Base-by-base conservation (phyloP, 2,797 vertebrate species). In the Phaenicophaeus curvirostris region DNA sequence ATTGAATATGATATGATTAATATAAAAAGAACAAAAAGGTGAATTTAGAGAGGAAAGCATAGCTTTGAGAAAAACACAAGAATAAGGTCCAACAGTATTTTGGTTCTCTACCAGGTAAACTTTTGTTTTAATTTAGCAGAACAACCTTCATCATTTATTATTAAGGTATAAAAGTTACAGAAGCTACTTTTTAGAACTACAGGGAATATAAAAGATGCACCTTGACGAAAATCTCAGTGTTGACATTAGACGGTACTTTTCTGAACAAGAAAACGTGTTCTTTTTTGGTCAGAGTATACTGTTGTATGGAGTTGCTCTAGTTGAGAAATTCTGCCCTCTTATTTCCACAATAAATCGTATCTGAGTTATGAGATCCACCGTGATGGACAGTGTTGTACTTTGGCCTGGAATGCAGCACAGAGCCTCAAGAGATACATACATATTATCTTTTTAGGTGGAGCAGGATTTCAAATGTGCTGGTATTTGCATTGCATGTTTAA, bases 401-500 rank as follows among this genome's bases (percentile, higher is more conserved):
- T 93, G 46, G 46, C 61, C 86, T 87, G 68, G 81, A 93, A 89
- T 0, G 3, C 33, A 72, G 90, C 30, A 37, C 42, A 63, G 2
- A n/a, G 50, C 74, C 61, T 58, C 48, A 69, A 57, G 72, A 90
- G 82, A 90, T 24, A 54, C 33, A 90, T 24, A 54, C 33, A 24
- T 96, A 39, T 89, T 95, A 87, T 94, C 82, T 92, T 95, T 95
- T 68, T 65, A 95, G 90, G 96, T 89, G 95, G 95, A 95, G 94
- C 58, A 66, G 86, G 35, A 91, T 93, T 95, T 93, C 66, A 54
- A 94, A 51, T 68, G 55, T 5, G 9, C 66, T 85, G 51, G 27
- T 95, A 91, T 95, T 95, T 95, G 85, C 78, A 83, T 68, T 95
- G 71, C 66, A 33, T 67, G 67, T 91, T 87, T 90, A 83, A 94